phyloP scores from a whole-genome alignment of 37 sponge, comb jelly and placozoan genomes.

The Hexactinellida sp. region DNA sequence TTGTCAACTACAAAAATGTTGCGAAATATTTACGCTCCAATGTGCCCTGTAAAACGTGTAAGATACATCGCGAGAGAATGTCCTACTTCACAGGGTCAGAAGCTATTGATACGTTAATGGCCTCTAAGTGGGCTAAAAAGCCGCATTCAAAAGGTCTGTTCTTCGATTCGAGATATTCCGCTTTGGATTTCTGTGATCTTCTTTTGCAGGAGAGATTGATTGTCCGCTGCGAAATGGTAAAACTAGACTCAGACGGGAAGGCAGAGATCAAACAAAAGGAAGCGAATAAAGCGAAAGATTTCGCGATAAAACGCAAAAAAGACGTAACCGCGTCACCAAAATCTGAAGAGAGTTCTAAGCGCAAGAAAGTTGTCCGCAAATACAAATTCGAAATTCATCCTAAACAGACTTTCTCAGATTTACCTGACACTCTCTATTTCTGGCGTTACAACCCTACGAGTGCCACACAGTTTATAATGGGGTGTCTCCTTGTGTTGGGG shows the following conservation, averaged over 20 bases:
- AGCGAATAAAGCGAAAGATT: not conserved
- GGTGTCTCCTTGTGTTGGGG: not conserved
- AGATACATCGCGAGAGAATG: not conserved
- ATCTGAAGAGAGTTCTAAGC: not conserved
- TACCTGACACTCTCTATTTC: not conserved
- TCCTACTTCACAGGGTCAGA: not conserved
- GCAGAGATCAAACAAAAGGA: not conserved
- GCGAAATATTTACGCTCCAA: not conserved
- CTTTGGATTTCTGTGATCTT: not conserved
- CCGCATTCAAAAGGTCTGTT: not conserved
- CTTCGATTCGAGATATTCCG: not conserved
- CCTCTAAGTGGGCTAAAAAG: not conserved
- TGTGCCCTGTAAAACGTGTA: not conserved
- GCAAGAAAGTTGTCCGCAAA: not conserved
- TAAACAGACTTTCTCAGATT: not conserved
- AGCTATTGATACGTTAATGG: not conserved
- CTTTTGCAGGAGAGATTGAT: not conserved
- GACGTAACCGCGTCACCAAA: not conserved
- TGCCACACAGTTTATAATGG: not conserved
- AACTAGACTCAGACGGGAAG: not conserved
- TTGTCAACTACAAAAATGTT: not conserved
- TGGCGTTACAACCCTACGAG: not conserved
- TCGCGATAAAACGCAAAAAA: not conserved
- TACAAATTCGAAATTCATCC: not conserved
- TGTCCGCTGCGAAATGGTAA: not conserved